These are phyloP conservation scores for Eristalis pertinax DNA, from an alignment of 2,888 invertebrate species.

Conservation along the genomic window DNA sequence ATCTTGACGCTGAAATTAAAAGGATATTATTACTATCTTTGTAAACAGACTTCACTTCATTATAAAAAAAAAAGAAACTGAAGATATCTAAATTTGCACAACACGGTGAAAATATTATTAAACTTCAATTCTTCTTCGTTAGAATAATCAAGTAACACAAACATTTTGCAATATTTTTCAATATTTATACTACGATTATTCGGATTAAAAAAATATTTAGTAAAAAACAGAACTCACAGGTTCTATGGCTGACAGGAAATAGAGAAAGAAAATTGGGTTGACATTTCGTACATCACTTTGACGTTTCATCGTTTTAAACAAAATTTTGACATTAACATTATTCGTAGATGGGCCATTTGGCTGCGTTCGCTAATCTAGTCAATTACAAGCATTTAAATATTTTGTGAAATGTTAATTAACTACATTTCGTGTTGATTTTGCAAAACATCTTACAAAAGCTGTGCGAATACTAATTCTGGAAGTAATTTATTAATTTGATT, in stretches of 20 bases:
- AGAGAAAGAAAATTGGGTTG: slow-evolving; percentile 78
- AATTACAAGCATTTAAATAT: neutral
- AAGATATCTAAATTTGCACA: neutral
- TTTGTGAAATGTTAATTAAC: too few species aligned
- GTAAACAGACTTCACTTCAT: neutral
- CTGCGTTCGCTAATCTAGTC: neutral
- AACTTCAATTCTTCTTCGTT: neutral
- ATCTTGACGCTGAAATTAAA: slow-evolving; percentile 84
- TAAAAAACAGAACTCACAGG: slow-evolving; percentile 78
- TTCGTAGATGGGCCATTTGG: neutral
- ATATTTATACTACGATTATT: slow-evolving; percentile 73
- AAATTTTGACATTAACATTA: neutral
- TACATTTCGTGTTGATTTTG: too few species aligned
- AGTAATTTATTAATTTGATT: too few species aligned
- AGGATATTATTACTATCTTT: neutral
- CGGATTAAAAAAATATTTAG: slow-evolving; percentile 73
- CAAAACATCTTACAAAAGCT: too few species aligned
- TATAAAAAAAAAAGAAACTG: neutral
- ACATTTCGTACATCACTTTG: slow-evolving; percentile 75
- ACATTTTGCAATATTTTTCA: slow-evolving; percentile 58
- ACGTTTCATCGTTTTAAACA: slow-evolving; percentile 27
- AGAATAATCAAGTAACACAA: neutral
- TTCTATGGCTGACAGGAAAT: slow-evolving; percentile 81
- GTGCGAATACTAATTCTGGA: too few species aligned
- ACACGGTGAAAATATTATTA: neutral